Base-by-base conservation (phyloP, 1,140 invertebrate species). In the Drosophila setifemur region DNA sequence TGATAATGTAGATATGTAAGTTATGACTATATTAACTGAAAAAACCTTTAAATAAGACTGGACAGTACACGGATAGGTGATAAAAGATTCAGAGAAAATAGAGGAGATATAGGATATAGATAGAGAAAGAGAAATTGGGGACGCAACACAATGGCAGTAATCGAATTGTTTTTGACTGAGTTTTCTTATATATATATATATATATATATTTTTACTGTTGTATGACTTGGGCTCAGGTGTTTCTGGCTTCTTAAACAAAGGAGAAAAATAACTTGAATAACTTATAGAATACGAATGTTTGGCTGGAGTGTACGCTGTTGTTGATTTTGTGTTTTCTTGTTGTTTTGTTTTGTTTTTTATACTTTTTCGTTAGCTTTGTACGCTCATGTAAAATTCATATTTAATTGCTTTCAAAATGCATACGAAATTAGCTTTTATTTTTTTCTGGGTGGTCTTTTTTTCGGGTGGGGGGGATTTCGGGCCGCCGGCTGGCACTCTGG, bases 351-450 rank as follows among this genome's bases (percentile, higher is more conserved):
- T 37, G n/a, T 44, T 28, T 21, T 61, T 53, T 11, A 18, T 60
- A 31, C 35, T 23, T 26, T 66, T 50, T 35, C 39, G 43, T 40
- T 57, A 28, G 60, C 57, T 48, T 48, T 63, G 49, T 54, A 78
- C 60, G 49, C 47, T 72, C 57, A 77, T 77, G 73, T 72, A 68
- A 73, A 68, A 67, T 78, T 68, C 33, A 77, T 73, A 73, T 77
- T 68, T 78, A 72, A 73, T 76, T 76, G 72, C 72, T 72, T 77
- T 52, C 58, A 66, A 67, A 60, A 73, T 78, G 68, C 69, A 77
- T 68, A 78, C 52, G 40, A 73, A 67, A 77, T 68, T 39, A 60
- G 68, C 43, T 68, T 7, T 43, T 23, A 19, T 58, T 33, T 49
- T 64, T 43, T 37, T 23, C n/a, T 14, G 31, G 31, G 31, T n/a